Percentiles rank a stretch among this genome's conserved stretches.
Evolutionary conservation across 64 coral and sea anemone species (phyloP).

Genomic region (Exaiptasia diaphana): DNA sequence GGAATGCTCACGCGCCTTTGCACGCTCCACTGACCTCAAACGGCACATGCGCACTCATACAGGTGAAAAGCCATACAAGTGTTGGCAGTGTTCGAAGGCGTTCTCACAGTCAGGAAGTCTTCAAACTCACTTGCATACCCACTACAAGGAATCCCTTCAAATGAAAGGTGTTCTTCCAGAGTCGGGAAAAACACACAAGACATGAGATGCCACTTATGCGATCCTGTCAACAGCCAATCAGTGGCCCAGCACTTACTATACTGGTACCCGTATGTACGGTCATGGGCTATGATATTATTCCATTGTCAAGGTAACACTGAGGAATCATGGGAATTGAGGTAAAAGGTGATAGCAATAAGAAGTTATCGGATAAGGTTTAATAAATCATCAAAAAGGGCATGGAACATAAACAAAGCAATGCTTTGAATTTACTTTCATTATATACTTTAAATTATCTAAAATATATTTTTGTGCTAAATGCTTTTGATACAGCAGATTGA

Average conservation of each 20-base stretch:
- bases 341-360: no score
- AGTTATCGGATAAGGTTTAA: no score
- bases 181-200: neutral
- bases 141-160: slow-evolving; percentile 86
- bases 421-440: no score
- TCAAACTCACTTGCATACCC: slow-evolving; percentile 95
- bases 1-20: slow-evolving; percentile 92
- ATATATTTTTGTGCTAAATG: no score
- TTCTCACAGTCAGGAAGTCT: slow-evolving; percentile 95
- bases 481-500: no score
- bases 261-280: no score
- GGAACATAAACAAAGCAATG: no score
- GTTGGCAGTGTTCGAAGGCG: slow-evolving; percentile 96
- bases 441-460: no score
- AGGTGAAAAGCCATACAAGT: slow-evolving; percentile 96
- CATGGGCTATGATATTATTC: no score
- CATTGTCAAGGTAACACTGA: no score
- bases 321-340: no score
- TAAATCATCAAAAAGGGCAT: no score
- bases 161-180: slow-evolving; percentile 84
- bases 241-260: neutral
- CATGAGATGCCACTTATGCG: neutral
- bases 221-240: neutral
- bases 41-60: slow-evolving; percentile 91
- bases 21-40: slow-evolving; percentile 94